Evolutionary conservation across 1,140 invertebrate genomes (phyloP).

Genomic region (Diprion similis): DNA sequence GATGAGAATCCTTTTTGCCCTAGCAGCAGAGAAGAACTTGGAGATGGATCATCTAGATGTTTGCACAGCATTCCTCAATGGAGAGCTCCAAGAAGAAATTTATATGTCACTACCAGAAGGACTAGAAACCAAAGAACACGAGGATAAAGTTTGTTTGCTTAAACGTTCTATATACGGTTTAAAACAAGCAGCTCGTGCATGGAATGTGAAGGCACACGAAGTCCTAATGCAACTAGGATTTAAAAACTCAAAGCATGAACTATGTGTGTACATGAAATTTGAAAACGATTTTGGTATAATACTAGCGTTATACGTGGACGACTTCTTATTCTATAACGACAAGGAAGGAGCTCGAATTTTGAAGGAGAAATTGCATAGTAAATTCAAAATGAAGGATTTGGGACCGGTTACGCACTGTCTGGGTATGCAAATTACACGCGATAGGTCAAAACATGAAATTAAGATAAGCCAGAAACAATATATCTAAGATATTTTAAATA

Average conservation of each 20-base stretch:
- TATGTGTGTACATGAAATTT: constrained; percentile 42
- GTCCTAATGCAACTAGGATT: constrained; percentile 35
- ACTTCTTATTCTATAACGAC: constrained; percentile 41
- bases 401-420: constrained; percentile 32
- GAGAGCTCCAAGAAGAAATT: constrained; percentile 45
- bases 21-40: not conserved
- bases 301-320: constrained; percentile 48
- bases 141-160: constrained; percentile 34
- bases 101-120: constrained; percentile 49
- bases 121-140: constrained; percentile 17
- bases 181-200: constrained; percentile 40
- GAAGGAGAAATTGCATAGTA: constrained; percentile 23
- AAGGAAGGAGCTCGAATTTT: constrained; percentile 13
- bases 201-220: constrained; percentile 38
- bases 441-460: constrained; percentile 21
- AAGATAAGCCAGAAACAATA: constrained; percentile 31
- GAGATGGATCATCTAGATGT: constrained; percentile 44
- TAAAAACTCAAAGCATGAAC: constrained; percentile 34
- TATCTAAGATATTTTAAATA: constrained; percentile 32
- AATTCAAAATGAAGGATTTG: constrained; percentile 39
- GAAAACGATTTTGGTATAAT: constrained; percentile 25
- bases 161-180: constrained; percentile 47
- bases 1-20: not conserved
- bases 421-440: constrained; percentile 30
- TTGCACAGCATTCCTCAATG: constrained; percentile 43